phyloP scores from a whole-genome alignment of 2,113 vertebrate genomes.

The Bombycilla garrulus region DNA sequence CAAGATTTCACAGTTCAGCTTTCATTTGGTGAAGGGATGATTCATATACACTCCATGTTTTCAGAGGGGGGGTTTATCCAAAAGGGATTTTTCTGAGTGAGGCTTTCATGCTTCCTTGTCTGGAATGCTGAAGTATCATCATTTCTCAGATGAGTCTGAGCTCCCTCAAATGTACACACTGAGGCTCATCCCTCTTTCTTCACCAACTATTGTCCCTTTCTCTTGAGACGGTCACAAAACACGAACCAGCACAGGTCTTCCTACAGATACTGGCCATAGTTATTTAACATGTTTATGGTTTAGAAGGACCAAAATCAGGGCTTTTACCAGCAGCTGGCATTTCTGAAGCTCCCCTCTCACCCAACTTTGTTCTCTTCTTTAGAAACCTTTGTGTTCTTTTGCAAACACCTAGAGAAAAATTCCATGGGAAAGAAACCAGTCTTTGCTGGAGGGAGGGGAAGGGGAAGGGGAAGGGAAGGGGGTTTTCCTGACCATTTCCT shows the following conservation, averaged over 20 bases:
- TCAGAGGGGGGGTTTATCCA: neutral
- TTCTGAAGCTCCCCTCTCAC: neutral
- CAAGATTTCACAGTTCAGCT: neutral
- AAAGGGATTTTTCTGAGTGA: neutral
- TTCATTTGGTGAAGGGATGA: neutral
- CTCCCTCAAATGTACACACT: neutral
- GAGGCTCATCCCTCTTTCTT: neutral
- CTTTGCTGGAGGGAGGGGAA: neutral
- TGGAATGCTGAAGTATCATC: neutral
- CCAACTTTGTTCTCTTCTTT: neutral
- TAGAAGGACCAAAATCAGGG: neutral
- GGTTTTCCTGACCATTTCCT: neutral
- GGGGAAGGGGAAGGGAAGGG: neutral
- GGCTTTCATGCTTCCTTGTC: neutral
- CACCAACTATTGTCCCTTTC: neutral
- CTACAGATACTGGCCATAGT: neutral
- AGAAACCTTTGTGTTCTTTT: neutral
- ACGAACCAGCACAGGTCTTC: neutral
- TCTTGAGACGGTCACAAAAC: neutral
- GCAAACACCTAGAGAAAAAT: neutral
- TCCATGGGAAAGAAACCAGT: neutral
- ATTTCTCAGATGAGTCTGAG: neutral
- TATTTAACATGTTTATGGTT: neutral
- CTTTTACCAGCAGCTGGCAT: neutral
- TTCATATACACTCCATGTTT: neutral